A percentile compares a stretch with the other conserved stretches of the same genome.
These are phyloP conservation scores for Steatornis caripensis DNA, from an alignment of 2,113 vertebrate genomes.

Conservation along the genomic window DNA sequence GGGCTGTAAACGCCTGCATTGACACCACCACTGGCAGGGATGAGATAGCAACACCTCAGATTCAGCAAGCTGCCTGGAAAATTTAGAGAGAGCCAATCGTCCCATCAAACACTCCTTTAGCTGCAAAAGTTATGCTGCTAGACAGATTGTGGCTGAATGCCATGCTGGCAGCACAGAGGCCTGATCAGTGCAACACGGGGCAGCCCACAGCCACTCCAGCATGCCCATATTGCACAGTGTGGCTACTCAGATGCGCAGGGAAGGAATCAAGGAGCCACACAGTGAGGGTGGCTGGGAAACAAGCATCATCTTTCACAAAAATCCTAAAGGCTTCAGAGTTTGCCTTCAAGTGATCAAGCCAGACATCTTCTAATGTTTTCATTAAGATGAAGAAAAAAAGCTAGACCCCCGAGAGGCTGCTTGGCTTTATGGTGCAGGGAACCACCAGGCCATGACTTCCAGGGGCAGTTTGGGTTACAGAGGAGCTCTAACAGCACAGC, in stretches of 20 bases:
- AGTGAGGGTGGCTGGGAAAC: background rate
- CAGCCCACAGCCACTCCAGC: background rate
- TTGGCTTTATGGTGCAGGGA: background rate
- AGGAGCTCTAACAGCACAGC: background rate
- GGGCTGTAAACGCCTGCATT: background rate
- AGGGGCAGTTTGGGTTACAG: background rate
- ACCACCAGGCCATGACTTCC: background rate
- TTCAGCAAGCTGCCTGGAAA: background rate
- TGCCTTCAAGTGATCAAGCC: background rate
- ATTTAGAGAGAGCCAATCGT: background rate
- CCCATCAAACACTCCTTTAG: background rate
- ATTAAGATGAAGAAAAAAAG: background rate
- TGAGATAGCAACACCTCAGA: background rate
- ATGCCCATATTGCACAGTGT: background rate
- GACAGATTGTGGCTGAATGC: accelerated
- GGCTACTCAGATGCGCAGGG: background rate
- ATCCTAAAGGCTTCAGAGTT: background rate
- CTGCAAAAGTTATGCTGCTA: background rate
- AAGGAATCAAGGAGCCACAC: background rate
- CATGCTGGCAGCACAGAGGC: background rate
- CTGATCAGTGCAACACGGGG: accelerated
- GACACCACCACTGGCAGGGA: background rate
- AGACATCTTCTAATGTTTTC: background rate
- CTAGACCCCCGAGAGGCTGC: background rate
- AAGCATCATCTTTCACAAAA: background rate